These are phyloP conservation scores for Zosterops lateralis DNA, from an alignment of 2,113 vertebrate genomes.

Conservation along the genomic window DNA sequence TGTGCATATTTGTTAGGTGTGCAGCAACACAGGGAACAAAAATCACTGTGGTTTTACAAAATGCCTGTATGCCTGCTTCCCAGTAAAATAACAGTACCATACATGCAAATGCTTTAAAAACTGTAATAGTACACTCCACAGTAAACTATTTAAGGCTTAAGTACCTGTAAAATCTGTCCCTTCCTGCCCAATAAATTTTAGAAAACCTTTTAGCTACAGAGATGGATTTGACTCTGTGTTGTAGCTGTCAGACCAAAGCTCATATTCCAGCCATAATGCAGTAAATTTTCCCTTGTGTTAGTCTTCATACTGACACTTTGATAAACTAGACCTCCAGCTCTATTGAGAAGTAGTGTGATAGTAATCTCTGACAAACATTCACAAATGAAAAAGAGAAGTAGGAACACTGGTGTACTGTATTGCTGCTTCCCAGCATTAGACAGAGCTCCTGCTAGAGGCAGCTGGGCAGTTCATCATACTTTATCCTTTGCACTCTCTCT, in stretches of 20 bases:
- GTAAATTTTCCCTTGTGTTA: conserved; percentile 50
- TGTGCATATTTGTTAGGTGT: background rate
- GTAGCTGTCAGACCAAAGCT: conserved; percentile 40
- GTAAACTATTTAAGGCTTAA: background rate
- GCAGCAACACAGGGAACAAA: background rate
- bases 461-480: fast-evolving
- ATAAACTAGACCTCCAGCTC: conserved; percentile 58
- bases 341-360: conserved; percentile 51
- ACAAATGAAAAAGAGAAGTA: background rate
- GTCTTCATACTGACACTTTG: conserved; percentile 63
- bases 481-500: background rate
- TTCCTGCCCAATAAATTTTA: conserved; percentile 18
- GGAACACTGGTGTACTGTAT: background rate
- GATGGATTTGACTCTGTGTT: background rate
- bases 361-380: conserved; percentile 61
- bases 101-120: background rate
- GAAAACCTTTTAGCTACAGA: conserved; percentile 31
- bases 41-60: background rate
- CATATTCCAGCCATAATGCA: background rate
- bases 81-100: background rate
- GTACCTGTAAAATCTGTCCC: background rate
- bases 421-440: background rate
- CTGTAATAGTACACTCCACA: background rate
- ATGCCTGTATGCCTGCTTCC: background rate
- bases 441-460: background rate